Evolutionary conservation across 2,113 vertebrate genomes (phyloP).

Genomic region (Macheiramphus alcinus): DNA sequence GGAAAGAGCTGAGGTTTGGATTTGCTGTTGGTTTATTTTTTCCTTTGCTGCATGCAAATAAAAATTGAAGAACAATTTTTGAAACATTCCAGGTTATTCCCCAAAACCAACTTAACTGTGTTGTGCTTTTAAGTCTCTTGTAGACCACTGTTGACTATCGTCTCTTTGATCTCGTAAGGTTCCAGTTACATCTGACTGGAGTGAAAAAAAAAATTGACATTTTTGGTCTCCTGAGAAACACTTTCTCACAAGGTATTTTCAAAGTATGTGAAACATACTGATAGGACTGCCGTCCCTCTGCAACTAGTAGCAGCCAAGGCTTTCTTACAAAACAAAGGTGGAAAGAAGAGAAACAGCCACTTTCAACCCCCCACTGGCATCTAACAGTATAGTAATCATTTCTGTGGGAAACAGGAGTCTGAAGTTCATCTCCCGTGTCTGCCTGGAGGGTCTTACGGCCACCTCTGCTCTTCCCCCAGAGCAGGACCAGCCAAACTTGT

Average conservation of each 20-base stretch:
- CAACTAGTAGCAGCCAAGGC: not conserved
- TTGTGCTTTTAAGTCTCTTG: not conserved
- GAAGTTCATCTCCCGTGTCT: not conserved
- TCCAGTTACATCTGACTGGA: not conserved
- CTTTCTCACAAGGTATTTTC: not conserved
- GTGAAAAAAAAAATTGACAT: not conserved
- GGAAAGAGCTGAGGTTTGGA: not conserved
- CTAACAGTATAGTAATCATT: not conserved
- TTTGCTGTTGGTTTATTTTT: not conserved
- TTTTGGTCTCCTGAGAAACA: not conserved
- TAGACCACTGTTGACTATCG: not conserved
- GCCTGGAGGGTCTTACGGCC: not conserved
- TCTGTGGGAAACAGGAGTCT: not conserved
- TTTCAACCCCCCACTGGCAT: not conserved
- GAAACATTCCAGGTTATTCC: not conserved
- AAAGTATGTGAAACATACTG: not conserved
- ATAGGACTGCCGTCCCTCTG: not conserved
- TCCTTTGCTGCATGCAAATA: not conserved
- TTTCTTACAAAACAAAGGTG: not conserved
- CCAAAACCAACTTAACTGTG: not conserved
- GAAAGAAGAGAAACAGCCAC: not conserved
- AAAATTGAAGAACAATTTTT: not conserved
- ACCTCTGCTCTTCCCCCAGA: not conserved
- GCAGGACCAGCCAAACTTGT: not conserved
- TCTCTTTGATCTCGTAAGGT: rapidly evolving